Evolutionary conservation across 1,140 invertebrate species (phyloP).

Genomic region (Caerostris darwini): DNA sequence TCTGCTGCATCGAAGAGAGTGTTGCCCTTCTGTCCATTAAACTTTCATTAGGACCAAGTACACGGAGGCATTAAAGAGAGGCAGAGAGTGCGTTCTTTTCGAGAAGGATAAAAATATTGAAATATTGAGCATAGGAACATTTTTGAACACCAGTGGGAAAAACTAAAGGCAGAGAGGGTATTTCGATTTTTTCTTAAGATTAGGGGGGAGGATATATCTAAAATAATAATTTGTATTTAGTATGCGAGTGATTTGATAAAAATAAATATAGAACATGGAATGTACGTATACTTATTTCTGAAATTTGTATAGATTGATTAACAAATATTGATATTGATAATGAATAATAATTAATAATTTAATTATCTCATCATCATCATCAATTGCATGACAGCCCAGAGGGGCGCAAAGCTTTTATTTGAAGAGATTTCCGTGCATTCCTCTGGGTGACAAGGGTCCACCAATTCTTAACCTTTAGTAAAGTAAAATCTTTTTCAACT

Average conservation of each 20-base stretch:
- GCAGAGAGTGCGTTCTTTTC: background rate
- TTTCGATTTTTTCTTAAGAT: background rate
- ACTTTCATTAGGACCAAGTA: slow-evolving; percentile 76
- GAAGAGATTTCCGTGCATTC: no score
- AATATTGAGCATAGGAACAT: background rate
- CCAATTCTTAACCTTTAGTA: no score
- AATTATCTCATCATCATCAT: no score
- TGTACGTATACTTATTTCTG: no score
- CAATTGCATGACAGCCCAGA: no score
- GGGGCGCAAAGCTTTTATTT: no score
- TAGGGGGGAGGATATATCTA: background rate
- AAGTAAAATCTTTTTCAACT: no score
- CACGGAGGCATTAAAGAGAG: slow-evolving; percentile 53
- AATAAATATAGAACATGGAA: background rate
- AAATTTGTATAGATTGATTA: no score
- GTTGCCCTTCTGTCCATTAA: slow-evolving; percentile 71
- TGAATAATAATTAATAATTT: no score
- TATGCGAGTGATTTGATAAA: background rate
- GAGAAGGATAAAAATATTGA: slow-evolving; percentile 9
- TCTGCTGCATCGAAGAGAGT: slow-evolving; percentile 61
- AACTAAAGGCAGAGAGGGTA: background rate
- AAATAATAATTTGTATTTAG: background rate
- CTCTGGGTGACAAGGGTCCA: no score
- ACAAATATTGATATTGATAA: no score
- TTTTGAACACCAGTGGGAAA: slow-evolving; percentile 18